Evolutionary conservation across 2,113 vertebrate species (phyloP).

Genomic region (Apteryx mantelli): DNA sequence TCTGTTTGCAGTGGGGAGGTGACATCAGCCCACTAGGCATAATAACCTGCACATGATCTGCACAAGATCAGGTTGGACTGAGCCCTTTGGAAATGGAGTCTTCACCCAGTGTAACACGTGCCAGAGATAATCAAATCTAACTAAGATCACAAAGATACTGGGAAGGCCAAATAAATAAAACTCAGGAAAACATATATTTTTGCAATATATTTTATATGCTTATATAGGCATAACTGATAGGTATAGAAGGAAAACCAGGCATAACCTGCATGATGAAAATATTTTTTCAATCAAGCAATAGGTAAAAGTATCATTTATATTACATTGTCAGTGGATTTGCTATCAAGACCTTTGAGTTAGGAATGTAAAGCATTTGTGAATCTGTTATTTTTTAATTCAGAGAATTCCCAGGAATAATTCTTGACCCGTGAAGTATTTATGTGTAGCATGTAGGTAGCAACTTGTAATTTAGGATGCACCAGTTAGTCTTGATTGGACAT

Average conservation of each 20-base stretch:
- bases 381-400: neutral
- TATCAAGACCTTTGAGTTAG: neutral
- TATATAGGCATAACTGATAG: neutral
- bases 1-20: neutral
- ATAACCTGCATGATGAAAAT: neutral
- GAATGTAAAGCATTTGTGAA: neutral
- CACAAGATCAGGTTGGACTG: too few species aligned
- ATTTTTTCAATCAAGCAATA: neutral
- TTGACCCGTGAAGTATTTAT: neutral
- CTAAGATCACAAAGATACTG: neutral
- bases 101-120: rapidly evolving
- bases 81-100: neutral
- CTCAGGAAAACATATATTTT: neutral
- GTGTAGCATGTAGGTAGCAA: neutral
- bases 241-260: neutral
- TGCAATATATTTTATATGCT: neutral
- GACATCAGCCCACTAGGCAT: neutral
- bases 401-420: neutral
- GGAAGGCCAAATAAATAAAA: neutral
- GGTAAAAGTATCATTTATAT: neutral
- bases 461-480: neutral
- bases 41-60: neutral
- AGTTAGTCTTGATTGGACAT: neutral
- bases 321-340: rapidly evolving
- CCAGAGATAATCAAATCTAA: neutral